Percentiles rank a stretch among this genome's conserved stretches.
These are phyloP conservation scores for Bacillus rossius DNA, from an alignment of 1,140 invertebrate genomes.

Conservation along the genomic window DNA sequence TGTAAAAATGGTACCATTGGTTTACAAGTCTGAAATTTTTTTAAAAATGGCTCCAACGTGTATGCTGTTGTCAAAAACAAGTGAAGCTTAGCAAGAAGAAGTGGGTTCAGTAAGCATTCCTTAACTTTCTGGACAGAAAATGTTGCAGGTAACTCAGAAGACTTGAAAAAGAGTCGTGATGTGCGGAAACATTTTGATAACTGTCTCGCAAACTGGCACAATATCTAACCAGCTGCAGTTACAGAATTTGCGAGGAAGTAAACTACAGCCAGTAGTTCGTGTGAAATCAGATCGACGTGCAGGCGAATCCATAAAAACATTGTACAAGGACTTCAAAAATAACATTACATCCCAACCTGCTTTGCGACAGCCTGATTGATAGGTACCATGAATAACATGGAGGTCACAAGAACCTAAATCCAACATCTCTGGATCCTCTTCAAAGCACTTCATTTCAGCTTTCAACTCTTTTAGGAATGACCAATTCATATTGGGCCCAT, in stretches of 20 bases:
- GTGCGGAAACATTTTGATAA: neutral
- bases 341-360: slow-evolving; percentile 11
- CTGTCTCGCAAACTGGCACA: slow-evolving; percentile 4
- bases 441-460: no score
- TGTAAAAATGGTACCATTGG: no score
- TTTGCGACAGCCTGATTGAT: slow-evolving; percentile 17
- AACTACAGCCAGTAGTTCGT: slow-evolving; percentile 1
- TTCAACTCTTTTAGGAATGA: neutral
- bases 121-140: no score
- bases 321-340: slow-evolving; percentile 12
- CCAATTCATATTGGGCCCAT: slow-evolving; percentile 22
- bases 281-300: slow-evolving; percentile 14
- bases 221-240: slow-evolving; percentile 17
- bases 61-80: no score
- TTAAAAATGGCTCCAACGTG: no score
- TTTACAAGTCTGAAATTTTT: no score
- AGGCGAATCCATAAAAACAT: slow-evolving; percentile 18
- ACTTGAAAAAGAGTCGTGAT: slow-evolving; percentile 6
- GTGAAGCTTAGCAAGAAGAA: no score
- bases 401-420: slow-evolving; percentile 22
- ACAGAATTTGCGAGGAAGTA: slow-evolving; percentile 22
- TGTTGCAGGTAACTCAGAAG: neutral
- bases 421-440: slow-evolving; percentile 12
- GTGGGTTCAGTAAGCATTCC: no score
- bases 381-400: slow-evolving; percentile 18